Evolutionary conservation across 2,797 vertebrate species (phyloP), one percentile per base, ranked within the genome.

Genomic region (Silurus aristotelis): DNA sequence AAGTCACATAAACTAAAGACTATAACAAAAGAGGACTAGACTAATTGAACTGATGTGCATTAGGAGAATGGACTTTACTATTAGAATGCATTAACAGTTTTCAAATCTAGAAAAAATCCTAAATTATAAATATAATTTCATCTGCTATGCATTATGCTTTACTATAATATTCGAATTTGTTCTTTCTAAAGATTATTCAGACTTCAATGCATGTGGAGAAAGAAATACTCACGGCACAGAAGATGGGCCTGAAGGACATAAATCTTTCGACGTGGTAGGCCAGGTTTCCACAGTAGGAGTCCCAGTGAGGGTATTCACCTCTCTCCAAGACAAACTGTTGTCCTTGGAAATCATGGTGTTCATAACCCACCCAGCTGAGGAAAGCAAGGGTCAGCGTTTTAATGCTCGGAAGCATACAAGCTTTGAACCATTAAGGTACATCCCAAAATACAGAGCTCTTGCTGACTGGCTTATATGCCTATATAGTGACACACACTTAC

Each of bases 311-410:
- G 90, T 96, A 96, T 90, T 96, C 95, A 83, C 95, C 95, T 90
- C 95, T 94, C 92, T 96, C 95, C 91, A 96, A 91, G 88, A 96
- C 94, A 90, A 96, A 95, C 93, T 96, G 95, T 93, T 96, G 95
- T 80, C 95, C 95, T 91, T 96, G 95, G 94, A 96, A 96, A 89
- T 95, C 95, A 38, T 96, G 95, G 93, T 96, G 95, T 93, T 96
- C 95, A 25, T 94, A 96, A 71, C 95, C 95, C 89, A 96, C 95
- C 95, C 95, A 96, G 90, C 95, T 96, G 80, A 64, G 87, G 38
- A 87, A 67, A 84, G 25, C 64, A 66, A 75, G n/a, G 76, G 46
- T 15, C n/a, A 56, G 55, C 70, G 25, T 15, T 80, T 82, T 76
- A 84, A 17, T 13, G n/a, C n/a, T 48, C n/a, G 5, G 25, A 31